Evolutionary conservation across 2,797 vertebrate species (phyloP).

Genomic region (Pelochelys cantorii): DNA sequence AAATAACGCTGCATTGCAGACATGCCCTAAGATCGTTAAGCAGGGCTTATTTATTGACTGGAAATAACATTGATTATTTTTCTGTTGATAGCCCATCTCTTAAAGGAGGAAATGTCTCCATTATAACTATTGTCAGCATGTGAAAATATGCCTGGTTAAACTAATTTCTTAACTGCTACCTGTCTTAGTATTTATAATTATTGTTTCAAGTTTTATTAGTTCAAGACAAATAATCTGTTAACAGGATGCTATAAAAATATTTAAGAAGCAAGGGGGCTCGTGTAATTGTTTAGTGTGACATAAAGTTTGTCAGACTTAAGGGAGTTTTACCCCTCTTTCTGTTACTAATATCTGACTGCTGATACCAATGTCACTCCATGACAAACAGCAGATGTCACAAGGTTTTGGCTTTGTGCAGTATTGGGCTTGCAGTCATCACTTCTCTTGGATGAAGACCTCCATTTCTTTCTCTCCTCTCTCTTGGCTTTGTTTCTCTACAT

Average conservation of each 20-base stretch:
- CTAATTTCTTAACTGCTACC: slow-evolving; percentile 11
- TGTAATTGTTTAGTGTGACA: not conserved
- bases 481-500: not conserved
- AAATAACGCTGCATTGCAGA: no score
- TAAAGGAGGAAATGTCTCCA: slow-evolving; percentile 14
- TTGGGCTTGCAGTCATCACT: not conserved
- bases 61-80: slow-evolving; percentile 12
- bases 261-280: not conserved
- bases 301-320: not conserved
- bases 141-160: slow-evolving; percentile 27
- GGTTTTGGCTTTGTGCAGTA: not conserved
- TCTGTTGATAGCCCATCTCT: not conserved
- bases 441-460: not conserved
- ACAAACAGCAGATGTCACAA: not conserved
- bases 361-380: not conserved
- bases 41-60: slow-evolving; percentile 15
- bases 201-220: slow-evolving; percentile 29
- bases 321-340: not conserved
- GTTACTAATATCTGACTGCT: not conserved
- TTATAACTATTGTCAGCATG: not conserved
- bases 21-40: not conserved
- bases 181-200: slow-evolving; percentile 1
- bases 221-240: not conserved
- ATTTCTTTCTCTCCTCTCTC: not conserved
- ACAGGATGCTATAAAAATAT: not conserved